Base-by-base conservation (phyloP, 2,113 vertebrate genomes). In the Typhlomys cinereus region DNA sequence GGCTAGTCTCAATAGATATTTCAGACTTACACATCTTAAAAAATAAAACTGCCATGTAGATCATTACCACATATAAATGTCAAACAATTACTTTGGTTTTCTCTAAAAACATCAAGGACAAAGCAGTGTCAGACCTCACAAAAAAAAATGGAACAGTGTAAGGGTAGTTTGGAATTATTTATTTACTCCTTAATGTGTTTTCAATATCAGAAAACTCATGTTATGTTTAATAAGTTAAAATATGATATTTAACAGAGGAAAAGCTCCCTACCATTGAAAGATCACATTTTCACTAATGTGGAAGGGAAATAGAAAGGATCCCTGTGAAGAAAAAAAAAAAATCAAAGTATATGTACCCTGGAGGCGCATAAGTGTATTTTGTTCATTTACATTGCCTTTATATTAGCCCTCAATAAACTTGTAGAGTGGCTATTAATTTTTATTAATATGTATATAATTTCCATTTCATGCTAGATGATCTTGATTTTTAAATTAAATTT, bases 121-220 rank as follows among this genome's bases (percentile, higher is more conserved):
- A 92, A 6, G 46, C 57, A 82, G 2, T 61, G 39, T 84, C 41
- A 69, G 61, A 17, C 9, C 23, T 69, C 15, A n/a, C n/a, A n/a
- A n/a, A 71, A 20, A 90, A 93, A 90, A 71, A 27, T 84, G 29
- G 12, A 78, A 57, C 0, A 20, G 50, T 27, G 93, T 67, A 44
- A 76, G n/a, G 50, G 14, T 10, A 62, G 27, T 88, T 90, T 73
- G 39, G 29, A 44, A 31, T 61, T 85, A 31, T 61, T 85, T 81
- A n/a, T 90, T 90, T 78, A 48, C 17, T 92, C 17, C 34, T 85
- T 88, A 71, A 76, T 62, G 44, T 66, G 5, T 81, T 66, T 41
- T 76, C 84, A 25, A 44, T 5, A 6, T 70, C 2, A 64, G 61
- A 79, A 62, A 91, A 73, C 50, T 15, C 12, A 23, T 86, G 21